A percentile compares a stretch with the other conserved stretches of the same genome.
phyloP scores from a whole-genome alignment of 2,888 invertebrate species.

The Dysmachus trigonus region DNA sequence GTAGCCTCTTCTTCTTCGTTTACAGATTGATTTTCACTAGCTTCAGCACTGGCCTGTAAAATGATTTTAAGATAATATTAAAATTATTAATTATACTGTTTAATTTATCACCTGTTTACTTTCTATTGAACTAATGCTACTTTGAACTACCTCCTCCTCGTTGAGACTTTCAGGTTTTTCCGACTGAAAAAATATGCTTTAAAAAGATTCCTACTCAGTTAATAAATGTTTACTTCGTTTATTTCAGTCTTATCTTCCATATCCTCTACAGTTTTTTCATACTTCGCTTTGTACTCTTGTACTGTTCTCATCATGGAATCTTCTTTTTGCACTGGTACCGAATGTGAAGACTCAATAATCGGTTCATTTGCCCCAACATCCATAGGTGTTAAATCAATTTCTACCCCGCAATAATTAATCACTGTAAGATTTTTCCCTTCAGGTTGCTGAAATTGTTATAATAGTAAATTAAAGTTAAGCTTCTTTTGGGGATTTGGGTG shows the following conservation, averaged over 20 bases:
- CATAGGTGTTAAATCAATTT: background rate
- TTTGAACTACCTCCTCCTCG: background rate
- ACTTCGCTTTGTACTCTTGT: background rate
- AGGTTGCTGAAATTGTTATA: background rate
- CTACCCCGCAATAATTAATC: background rate
- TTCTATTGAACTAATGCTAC: background rate
- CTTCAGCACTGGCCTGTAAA: background rate
- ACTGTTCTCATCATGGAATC: background rate
- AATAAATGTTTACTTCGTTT: background rate
- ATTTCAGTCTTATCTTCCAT: background rate
- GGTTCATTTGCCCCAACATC: background rate
- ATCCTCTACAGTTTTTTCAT: background rate
- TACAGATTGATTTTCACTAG: background rate
- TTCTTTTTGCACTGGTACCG: background rate
- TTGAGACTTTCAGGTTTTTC: background rate
- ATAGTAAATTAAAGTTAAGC: too few relatives aligned
- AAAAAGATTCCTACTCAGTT: background rate
- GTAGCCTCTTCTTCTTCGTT: background rate
- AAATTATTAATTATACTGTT: background rate
- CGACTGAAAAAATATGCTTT: background rate
- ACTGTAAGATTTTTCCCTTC: background rate
- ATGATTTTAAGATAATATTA: background rate
- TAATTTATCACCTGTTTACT: background rate
- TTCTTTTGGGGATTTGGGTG: too few relatives aligned
- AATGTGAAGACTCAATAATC: background rate